These are phyloP conservation scores for Mustelus asterias DNA, from an alignment of 2,113 vertebrate genomes.

Conservation along the genomic window DNA sequence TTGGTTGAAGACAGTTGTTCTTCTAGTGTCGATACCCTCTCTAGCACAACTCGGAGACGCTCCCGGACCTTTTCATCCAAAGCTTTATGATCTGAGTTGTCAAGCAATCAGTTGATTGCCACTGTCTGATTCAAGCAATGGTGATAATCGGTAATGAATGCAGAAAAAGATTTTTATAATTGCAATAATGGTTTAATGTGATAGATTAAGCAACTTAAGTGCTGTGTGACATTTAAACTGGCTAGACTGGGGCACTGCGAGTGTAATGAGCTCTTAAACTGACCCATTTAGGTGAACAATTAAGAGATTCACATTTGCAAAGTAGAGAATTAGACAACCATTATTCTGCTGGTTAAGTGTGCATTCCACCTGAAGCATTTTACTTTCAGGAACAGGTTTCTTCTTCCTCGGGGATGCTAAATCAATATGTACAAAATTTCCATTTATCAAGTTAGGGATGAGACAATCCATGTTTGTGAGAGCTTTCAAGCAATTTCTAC, in stretches of 20 bases:
- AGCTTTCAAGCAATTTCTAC: neutral
- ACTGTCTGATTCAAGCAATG: neutral
- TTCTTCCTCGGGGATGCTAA: no score
- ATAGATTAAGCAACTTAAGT: conserved; percentile 17
- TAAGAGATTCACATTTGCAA: conserved; percentile 14
- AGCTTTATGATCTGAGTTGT: neutral
- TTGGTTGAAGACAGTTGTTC: no score
- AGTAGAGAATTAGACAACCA: neutral
- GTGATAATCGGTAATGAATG: neutral
- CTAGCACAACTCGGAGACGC: no score
- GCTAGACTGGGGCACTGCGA: neutral
- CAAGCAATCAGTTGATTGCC: conserved; percentile 9
- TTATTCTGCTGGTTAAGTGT: neutral
- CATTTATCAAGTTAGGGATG: neutral
- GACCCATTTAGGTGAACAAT: conserved; percentile 27
- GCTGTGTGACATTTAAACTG: conserved; percentile 25
- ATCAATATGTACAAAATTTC: neutral
- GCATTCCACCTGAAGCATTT: neutral
- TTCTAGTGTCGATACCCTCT: no score
- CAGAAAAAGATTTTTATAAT: neutral
- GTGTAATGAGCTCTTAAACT: conserved; percentile 24
- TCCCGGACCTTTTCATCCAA: no score
- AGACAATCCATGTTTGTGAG: neutral
- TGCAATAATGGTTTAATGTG: neutral
- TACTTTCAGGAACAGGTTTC: neutral